These are phyloP conservation scores for Drosophila mercatorum DNA, from an alignment of 2,888 invertebrate species.

Conservation along the genomic window DNA sequence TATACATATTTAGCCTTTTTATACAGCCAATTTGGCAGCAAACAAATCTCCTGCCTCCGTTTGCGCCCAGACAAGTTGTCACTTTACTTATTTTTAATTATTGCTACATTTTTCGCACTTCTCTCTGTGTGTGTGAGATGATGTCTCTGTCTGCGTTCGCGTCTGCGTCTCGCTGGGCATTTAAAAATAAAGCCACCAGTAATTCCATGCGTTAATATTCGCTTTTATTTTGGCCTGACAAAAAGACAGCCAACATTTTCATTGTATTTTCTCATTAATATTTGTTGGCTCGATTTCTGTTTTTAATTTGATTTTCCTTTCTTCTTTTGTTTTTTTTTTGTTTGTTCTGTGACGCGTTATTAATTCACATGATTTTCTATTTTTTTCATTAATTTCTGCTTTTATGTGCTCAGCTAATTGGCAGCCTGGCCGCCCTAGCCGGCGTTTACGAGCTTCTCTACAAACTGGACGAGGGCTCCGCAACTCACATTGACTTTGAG, in stretches of 20 bases:
- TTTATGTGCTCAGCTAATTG: slow-evolving; percentile 63
- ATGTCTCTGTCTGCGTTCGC: slow-evolving; percentile 23
- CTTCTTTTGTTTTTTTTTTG: not conserved
- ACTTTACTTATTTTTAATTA: slow-evolving; percentile 57
- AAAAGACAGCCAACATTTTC: slow-evolving; percentile 16
- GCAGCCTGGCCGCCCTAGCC: slow-evolving; percentile 68
- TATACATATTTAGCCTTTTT: slow-evolving; percentile 11
- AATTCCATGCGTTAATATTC: slow-evolving; percentile 59
- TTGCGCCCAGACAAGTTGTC: slow-evolving; percentile 66
- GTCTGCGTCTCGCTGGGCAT: slow-evolving; percentile 45
- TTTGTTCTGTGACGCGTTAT: slow-evolving; percentile 35
- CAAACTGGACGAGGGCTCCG: slow-evolving; percentile 67
- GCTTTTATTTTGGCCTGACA: slow-evolving; percentile 43
- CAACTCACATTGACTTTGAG: slow-evolving; percentile 58
- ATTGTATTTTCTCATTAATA: slow-evolving; percentile 35
- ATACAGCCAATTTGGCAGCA: slow-evolving; percentile 67
- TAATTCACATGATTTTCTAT: slow-evolving; percentile 37
- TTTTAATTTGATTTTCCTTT: slow-evolving; percentile 21
- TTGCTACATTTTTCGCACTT: slow-evolving; percentile 42
- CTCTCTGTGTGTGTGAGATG: slow-evolving; percentile 2
- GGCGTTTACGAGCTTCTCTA: slow-evolving; percentile 68
- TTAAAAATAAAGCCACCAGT: slow-evolving; percentile 72
- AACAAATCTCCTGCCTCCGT: slow-evolving; percentile 54
- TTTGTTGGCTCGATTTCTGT: slow-evolving; percentile 20
- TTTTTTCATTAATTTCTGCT: slow-evolving; percentile 15